A percentile compares a stretch with the other conserved stretches of the same genome.
These are phyloP conservation scores for Leptoteleia sp. DNA, from an alignment of 1,140 invertebrate species.

Conservation along the genomic window DNA sequence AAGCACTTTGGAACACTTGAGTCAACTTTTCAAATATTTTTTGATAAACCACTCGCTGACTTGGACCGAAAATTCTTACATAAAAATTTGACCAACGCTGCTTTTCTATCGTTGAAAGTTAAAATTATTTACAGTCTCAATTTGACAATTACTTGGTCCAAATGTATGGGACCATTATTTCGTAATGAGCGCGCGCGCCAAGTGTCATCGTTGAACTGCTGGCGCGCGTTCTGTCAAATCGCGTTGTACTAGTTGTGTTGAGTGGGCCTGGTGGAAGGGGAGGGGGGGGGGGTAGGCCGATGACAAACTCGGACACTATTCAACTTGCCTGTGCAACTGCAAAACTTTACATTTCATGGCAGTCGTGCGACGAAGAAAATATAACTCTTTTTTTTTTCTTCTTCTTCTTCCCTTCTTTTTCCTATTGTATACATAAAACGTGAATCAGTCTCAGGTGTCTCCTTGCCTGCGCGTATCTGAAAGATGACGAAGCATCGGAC, in stretches of 20 bases:
- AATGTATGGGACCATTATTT: slow-evolving; percentile 40
- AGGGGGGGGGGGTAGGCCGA: slow-evolving; percentile 42
- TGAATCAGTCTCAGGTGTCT: slow-evolving; percentile 53
- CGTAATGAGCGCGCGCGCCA: slow-evolving; percentile 53
- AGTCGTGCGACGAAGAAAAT: background rate
- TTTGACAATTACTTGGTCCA: background rate
- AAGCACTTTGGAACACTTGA: too few relatives aligned
- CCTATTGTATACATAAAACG: slow-evolving; percentile 6
- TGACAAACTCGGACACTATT: slow-evolving; percentile 66
- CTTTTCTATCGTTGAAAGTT: too few relatives aligned
- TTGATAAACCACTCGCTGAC: too few relatives aligned
- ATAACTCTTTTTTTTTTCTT: slow-evolving; percentile 22
- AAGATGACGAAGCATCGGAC: slow-evolving; percentile 18
- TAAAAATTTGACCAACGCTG: too few relatives aligned
- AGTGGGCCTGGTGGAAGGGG: slow-evolving; percentile 38
- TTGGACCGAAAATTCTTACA: too few relatives aligned
- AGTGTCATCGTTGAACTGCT: slow-evolving; percentile 68
- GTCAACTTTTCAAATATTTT: too few relatives aligned
- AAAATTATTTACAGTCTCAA: background rate
- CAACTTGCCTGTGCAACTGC: slow-evolving; percentile 38
- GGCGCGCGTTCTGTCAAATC: slow-evolving; percentile 66
- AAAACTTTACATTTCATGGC: slow-evolving; percentile 41
- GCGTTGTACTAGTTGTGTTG: slow-evolving; percentile 37
- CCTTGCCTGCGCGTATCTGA: slow-evolving; percentile 10
- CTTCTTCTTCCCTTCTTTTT: slow-evolving; percentile 1